Evolutionary conservation across 2,113 vertebrate species (phyloP), one percentile per base, ranked within the genome.

Genomic region (Pholis gunnellus): DNA sequence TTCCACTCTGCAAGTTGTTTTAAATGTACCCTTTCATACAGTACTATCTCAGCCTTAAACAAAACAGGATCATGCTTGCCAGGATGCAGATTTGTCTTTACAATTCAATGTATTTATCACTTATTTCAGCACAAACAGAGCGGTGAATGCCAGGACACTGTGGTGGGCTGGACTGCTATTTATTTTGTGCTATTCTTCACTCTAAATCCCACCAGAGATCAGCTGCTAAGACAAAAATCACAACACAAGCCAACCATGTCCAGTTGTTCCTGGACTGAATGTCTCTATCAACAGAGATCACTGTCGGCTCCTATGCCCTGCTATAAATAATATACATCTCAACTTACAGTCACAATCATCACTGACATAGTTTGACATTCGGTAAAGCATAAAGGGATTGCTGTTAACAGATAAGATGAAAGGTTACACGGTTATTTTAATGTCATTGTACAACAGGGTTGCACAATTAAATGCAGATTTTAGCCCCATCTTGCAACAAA

Each of bases 1-100:
- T 94, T 96, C 91, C 92, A 95, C 94, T 96, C 95, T 96, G 79
- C 81, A 87, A 94, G 93, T 95, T 96, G 95, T 96, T 96, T 77
- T 56, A 76, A 71, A 88, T 76, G 5, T 74, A 70, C 59, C 61
- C 46, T 70, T 73, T 61, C 67, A 77, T 25, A 29, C 3, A 52
- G 17, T 44, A 40, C 63, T 29, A 78, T 56, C 59, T 78, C 34
- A 82, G 50, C 57, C 44, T 73, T 76, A 72, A 86, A 75, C 68
- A 44, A 80, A 85, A 75, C 34, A 71, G 66, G 5, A 29, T 44
- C 27, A 72, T 9, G 40, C 48, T 50, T 76, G 18, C 70, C 56
- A 64, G 14, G 54, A 63, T 65, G 59, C 40, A 65, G 52, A 78
- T 88, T 75, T 78, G 59, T 65, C 22, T 61, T 59, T 5, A 56